phyloP scores from a whole-genome alignment of 35 echinoderm and acorn worm species.

The Chiridota heheva region DNA sequence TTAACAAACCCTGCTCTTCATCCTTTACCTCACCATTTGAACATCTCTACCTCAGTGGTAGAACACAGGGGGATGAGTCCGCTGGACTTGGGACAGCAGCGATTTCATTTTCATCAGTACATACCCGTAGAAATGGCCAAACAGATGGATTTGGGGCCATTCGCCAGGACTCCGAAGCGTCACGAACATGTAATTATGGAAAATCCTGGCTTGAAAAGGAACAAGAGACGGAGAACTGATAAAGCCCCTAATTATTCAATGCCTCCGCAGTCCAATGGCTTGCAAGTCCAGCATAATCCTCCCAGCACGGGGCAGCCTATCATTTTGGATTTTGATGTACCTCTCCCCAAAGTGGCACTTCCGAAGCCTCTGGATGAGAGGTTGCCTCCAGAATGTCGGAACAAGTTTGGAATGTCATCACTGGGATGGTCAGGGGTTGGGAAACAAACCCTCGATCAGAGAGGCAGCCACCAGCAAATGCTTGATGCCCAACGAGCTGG shows the following conservation, averaged over 20 bases:
- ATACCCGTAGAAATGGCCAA: conserved; percentile 16
- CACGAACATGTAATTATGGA: conserved; percentile 36
- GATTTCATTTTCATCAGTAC: conserved; percentile 23
- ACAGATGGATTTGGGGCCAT: not conserved
- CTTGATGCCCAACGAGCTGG: no score
- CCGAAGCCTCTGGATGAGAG: conserved; percentile 44
- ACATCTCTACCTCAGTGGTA: conserved; percentile 34
- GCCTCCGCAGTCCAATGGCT: no score
- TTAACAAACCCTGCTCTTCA: no score
- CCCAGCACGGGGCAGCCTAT: conserved; percentile 66
- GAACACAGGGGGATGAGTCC: conserved; percentile 11
- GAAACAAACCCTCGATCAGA: no score
- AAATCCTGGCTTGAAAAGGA: no score
- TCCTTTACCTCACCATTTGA: conserved; percentile 31
- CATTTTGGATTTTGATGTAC: conserved; percentile 86
- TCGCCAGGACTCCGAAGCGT: conserved; percentile 15
- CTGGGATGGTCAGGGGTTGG: no score
- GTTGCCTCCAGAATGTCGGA: conserved; percentile 21
- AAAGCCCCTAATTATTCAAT: no score
- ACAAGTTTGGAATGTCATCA: conserved; percentile 22
- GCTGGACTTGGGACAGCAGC: not conserved
- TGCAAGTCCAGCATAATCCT: no score
- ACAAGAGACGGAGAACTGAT: no score
- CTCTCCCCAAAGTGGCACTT: conserved; percentile 56
- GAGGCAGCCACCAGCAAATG: no score